Evolutionary conservation across 2,113 vertebrate species (phyloP), one percentile per base, ranked within the genome.

Genomic region (Myiozetetes cayanensis): DNA sequence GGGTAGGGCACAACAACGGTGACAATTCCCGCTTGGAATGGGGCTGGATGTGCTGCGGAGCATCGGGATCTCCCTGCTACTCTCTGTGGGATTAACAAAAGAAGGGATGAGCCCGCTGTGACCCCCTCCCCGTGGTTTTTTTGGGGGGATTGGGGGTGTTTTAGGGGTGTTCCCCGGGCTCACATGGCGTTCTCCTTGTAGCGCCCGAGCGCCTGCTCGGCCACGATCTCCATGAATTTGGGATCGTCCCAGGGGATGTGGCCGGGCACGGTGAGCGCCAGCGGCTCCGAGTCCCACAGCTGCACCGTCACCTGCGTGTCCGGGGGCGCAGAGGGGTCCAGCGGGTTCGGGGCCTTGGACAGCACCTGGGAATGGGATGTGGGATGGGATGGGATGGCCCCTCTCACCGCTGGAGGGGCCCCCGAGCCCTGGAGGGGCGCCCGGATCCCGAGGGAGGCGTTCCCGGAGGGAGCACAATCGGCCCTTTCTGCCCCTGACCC

Each of bases 211-310:
- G 98, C 99, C 55, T 98, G 96, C 91, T 98, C 96, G 1, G 99
- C 98, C 96, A 99, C 98, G 1, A 96, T 87, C 93, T 99, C 98
- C 12, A 99, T 98, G 95, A 99, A 99, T 5, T 94, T 96, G 12
- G 98, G 98, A 20, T 98, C 97, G 0, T 96, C 97, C 98, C 98
- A 98, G 11, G 98, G 84, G 61, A 99, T 96, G 43, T 98, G 97
- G 9, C 98, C 98, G 0, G 98, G 98, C 49, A 99, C 96, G 0
- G 56, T 97, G 85, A 99, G 96, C 11, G 81, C 96, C 95, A 99
- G 97, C 13, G 98, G 94, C 7, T 98, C 97, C 0, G 97, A 97
- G 49, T 98, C 98, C 7, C 99, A 99, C 58, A 99, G 97, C 92
- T 98, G 97, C 81, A 99, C 98, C 0, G 98, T 98, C 90, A 99